Percentiles rank a stretch among this genome's conserved stretches.
These are phyloP conservation scores for Paguma larvata DNA, from an alignment of 2,797 vertebrate genomes.

Conservation along the genomic window DNA sequence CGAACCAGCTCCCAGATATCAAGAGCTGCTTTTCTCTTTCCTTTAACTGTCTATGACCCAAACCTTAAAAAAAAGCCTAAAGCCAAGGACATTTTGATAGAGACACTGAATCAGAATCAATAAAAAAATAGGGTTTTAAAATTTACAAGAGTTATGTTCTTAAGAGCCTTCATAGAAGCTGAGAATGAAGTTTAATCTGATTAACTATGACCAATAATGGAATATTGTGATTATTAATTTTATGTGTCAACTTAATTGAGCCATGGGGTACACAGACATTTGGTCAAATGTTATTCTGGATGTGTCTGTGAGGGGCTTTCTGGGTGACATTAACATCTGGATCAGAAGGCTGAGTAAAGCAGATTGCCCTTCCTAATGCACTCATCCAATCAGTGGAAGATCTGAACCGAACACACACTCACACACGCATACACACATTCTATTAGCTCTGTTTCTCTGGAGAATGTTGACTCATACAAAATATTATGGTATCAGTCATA, in stretches of 20 bases:
- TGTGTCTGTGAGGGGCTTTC: neutral
- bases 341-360: neutral
- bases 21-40: neutral
- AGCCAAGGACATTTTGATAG: neutral
- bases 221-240: neutral
- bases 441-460: neutral
- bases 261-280: neutral
- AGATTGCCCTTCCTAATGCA: neutral
- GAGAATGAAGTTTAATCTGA: neutral
- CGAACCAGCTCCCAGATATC: neutral
- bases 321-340: neutral
- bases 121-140: neutral
- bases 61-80: neutral
- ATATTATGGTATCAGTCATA: conserved; percentile 16
- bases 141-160: neutral
- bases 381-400: neutral
- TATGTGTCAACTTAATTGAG: neutral
- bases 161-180: neutral
- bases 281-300: neutral
- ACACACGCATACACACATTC: neutral
- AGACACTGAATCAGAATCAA: neutral
- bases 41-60: neutral
- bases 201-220: neutral
- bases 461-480: neutral
- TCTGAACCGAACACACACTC: neutral